phyloP scores from a whole-genome alignment of 2,888 invertebrate species.

The Dicycla oo region DNA sequence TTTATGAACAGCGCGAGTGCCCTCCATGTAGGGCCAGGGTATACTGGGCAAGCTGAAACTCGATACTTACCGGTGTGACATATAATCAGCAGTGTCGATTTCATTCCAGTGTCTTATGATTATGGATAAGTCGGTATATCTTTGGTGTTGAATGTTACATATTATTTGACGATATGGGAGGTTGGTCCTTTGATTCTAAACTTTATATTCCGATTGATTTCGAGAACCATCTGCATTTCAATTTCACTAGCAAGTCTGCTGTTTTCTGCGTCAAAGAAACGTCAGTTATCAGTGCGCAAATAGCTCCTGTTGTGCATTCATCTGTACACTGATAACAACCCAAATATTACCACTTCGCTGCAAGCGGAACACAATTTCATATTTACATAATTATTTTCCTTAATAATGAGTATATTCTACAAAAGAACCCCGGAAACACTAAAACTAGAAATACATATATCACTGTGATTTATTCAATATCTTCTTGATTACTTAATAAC shows the following conservation, averaged over 20 bases:
- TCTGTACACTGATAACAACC: conserved; percentile 27
- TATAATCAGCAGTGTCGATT: conserved; percentile 59
- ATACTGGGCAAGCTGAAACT: conserved; percentile 48
- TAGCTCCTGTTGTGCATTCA: conserved; percentile 33
- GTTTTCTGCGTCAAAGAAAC: not conserved
- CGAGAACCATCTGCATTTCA: not conserved
- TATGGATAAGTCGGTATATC: conserved; percentile 45
- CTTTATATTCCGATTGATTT: not conserved
- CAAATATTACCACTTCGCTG: conserved; percentile 11
- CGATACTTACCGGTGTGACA: conserved; percentile 48
- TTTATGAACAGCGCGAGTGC: conserved; percentile 30
- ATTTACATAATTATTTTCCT: not conserved
- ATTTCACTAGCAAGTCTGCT: not conserved
- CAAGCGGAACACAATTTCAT: not conserved
- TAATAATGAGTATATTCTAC: no score
- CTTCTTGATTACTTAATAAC: conserved; percentile 47
- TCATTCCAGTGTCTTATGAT: conserved; percentile 62
- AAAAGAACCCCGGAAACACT: conserved; percentile 7
- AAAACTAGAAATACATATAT: conserved; percentile 28
- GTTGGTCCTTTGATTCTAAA: not conserved
- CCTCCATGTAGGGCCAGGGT: conserved; percentile 11
- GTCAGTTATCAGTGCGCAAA: conserved; percentile 39
- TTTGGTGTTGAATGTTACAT: conserved; percentile 38
- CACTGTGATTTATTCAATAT: conserved; percentile 37
- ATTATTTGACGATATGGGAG: conserved; percentile 7